Conservation (phyloP, 2,797 vertebrate species). For the Muraenolepis orangiensis region DNA sequence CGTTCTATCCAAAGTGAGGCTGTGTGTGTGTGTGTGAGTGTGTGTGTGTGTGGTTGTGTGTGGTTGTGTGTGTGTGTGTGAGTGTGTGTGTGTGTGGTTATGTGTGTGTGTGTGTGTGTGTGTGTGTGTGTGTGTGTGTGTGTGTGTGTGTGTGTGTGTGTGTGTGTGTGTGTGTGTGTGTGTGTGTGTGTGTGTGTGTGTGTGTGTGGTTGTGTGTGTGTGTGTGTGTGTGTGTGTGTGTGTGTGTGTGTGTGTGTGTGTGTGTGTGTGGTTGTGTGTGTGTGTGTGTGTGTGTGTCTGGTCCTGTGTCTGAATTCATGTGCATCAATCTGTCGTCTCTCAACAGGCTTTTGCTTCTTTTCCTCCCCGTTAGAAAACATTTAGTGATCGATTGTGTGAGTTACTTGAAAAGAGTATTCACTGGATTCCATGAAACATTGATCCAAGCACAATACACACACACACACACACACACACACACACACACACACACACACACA, state of each 20-base stretch:
- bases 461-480: constrained; percentile 14
- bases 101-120: not conserved
- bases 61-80: too few species aligned
- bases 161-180: not conserved
- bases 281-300: not conserved
- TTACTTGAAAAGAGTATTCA: constrained; percentile 36
- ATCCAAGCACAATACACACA: constrained; percentile 23
- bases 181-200: not conserved
- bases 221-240: not conserved
- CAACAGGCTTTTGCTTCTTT: not conserved
- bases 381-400: constrained; percentile 35
- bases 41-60: too few species aligned
- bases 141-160: not conserved
- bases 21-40: not conserved
- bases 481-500: constrained; percentile 17
- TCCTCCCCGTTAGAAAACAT: not conserved
- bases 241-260: not conserved
- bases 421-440: constrained; percentile 28
- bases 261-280: too few species aligned
- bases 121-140: not conserved
- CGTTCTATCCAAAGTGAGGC: not conserved
- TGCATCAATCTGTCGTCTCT: not conserved
- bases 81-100: not conserved
- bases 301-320: not conserved
- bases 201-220: too few species aligned